Percentiles rank a stretch among this genome's conserved stretches.
Evolutionary conservation across 2,113 vertebrate species (phyloP).

Genomic region (Heterotis niloticus): DNA sequence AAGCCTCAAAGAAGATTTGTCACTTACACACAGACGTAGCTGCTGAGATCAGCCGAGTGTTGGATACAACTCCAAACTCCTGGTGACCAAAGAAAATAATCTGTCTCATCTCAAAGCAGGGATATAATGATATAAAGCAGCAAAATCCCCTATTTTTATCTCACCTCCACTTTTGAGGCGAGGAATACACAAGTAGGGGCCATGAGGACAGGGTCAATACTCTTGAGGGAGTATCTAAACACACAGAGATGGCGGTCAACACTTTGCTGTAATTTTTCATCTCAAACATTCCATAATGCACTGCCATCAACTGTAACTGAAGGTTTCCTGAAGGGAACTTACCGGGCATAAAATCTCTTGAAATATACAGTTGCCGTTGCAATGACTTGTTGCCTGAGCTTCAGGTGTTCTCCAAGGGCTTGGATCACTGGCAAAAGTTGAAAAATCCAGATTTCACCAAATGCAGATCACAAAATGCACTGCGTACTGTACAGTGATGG

Average conservation of each 20-base stretch:
- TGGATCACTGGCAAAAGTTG: conserved; percentile 82
- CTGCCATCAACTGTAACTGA: background rate
- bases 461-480: background rate
- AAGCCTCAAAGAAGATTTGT: background rate
- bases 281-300: background rate
- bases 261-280: background rate
- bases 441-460: background rate
- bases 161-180: conserved; percentile 99
- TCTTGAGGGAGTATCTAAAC: conserved; percentile 95
- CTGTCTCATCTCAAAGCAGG: background rate
- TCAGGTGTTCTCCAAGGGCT: conserved; percentile 96
- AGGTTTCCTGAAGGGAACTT: conserved; percentile 26
- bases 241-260: conserved; percentile 33
- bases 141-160: conserved; percentile 4
- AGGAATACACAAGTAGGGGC: conserved; percentile 98
- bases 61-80: conserved; percentile 99
- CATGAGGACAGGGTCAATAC: conserved; percentile 99
- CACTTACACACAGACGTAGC: conserved; percentile 98
- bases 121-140: background rate
- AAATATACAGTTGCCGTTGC: conserved; percentile 98
- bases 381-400: conserved; percentile 98
- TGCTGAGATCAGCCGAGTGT: conserved; percentile 95
- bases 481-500: too few species aligned
- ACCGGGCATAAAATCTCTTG: conserved; percentile 99
- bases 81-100: conserved; percentile 46